A percentile compares a stretch with the other conserved stretches of the same genome.
These are phyloP conservation scores for Enteromius trimaculatus DNA, from an alignment of 2,797 vertebrate species.

Conservation along the genomic window DNA sequence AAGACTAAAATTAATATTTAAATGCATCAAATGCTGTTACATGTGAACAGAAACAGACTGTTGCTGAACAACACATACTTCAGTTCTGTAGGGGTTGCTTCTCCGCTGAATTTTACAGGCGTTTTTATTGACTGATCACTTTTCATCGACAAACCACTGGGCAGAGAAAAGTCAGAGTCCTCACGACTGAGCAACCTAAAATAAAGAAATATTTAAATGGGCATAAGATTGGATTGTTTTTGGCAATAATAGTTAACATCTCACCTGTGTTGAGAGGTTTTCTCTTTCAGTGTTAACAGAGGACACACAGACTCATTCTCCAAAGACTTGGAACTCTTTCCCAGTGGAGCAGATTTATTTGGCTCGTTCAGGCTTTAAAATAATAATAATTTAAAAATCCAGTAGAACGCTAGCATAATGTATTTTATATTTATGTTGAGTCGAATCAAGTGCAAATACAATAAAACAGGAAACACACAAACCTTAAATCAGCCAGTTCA, in stretches of 20 bases:
- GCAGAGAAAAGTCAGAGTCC: background rate
- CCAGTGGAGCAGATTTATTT: background rate
- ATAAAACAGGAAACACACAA: background rate
- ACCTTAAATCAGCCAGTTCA: conserved; percentile 11
- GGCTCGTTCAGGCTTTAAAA: background rate
- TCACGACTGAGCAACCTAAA: background rate
- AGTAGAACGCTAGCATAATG: background rate
- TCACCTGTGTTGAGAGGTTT: background rate
- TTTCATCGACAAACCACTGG: background rate
- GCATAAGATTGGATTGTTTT: background rate
- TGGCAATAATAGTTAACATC: too few species aligned
- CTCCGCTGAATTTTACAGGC: rapidly evolving
- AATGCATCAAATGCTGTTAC: background rate
- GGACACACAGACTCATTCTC: background rate
- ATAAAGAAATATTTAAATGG: background rate
- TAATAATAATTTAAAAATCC: background rate
- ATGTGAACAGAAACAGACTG: background rate
- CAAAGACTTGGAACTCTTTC: background rate
- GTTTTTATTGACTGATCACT: rapidly evolving
- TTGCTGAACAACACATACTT: conserved; percentile 5
- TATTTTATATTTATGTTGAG: background rate
- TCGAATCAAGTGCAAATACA: background rate
- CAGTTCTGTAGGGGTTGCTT: background rate
- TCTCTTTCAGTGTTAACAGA: background rate
- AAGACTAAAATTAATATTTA: background rate